These are phyloP conservation scores for Maconellicoccus hirsutus DNA, from an alignment of 1,140 invertebrate species.

Conservation along the genomic window DNA sequence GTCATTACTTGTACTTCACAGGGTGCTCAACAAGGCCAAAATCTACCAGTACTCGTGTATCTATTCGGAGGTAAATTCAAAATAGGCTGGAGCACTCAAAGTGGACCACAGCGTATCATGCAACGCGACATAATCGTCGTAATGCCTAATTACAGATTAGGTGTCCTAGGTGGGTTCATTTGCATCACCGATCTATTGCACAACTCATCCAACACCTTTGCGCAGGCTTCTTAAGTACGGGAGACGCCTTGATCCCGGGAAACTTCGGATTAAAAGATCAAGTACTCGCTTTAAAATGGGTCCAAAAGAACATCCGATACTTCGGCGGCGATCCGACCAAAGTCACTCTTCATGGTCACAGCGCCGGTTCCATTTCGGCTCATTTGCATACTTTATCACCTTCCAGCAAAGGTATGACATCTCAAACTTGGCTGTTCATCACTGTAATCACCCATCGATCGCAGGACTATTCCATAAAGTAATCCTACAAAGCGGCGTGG, in stretches of 20 bases:
- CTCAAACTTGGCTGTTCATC: too few relatives aligned
- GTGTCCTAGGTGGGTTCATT: too few relatives aligned
- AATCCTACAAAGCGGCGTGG: background rate
- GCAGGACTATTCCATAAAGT: background rate
- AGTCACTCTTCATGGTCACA: background rate
- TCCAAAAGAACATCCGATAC: background rate
- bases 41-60: too few relatives aligned
- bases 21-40: too few relatives aligned
- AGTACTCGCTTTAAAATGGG: background rate
- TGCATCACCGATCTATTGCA: too few relatives aligned
- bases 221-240: background rate
- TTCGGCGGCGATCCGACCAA: constrained; percentile 8
- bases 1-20: background rate
- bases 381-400: constrained; percentile 12
- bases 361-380: background rate
- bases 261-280: background rate
- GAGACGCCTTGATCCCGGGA: background rate
- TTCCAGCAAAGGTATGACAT: background rate
- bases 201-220: too few relatives aligned
- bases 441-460: too few relatives aligned
- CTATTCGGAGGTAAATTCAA: too few relatives aligned
- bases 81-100: too few relatives aligned
- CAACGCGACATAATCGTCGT: too few relatives aligned
- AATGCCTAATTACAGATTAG: too few relatives aligned
- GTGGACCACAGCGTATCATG: too few relatives aligned